Evolutionary conservation across 2,113 vertebrate species (phyloP).

Genomic region (Antechinus flavipes): DNA sequence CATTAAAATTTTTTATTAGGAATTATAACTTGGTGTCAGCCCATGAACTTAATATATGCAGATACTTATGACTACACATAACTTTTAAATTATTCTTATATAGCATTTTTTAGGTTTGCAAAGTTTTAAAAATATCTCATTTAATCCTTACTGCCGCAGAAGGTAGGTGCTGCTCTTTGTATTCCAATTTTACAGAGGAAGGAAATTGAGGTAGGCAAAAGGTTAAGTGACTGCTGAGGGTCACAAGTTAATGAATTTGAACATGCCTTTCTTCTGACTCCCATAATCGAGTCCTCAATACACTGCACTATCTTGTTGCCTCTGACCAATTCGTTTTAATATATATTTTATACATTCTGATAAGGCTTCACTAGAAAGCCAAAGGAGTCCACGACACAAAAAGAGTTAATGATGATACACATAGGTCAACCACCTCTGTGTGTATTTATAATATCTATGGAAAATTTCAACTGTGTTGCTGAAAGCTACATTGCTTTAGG

Average conservation of each 20-base stretch:
- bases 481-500: not conserved
- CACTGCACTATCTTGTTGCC: not conserved
- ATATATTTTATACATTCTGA: not conserved
- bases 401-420: not conserved
- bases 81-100: not conserved
- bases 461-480: not conserved
- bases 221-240: not conserved
- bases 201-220: not conserved
- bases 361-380: not conserved
- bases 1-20: not conserved
- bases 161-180: not conserved
- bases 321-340: not conserved
- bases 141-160: not conserved
- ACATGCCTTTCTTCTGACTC: not conserved
- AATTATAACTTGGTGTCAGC: not conserved
- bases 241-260: not conserved
- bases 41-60: not conserved
- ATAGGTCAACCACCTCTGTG: not conserved
- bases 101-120: not conserved
- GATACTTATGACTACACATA: no score
- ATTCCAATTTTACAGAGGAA: not conserved
- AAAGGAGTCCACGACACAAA: not conserved
- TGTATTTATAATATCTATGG: not conserved
- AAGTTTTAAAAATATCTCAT: not conserved
- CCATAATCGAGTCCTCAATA: not conserved